Conservation (phyloP, 2,113 vertebrate genomes). For the Merops nubicus region DNA sequence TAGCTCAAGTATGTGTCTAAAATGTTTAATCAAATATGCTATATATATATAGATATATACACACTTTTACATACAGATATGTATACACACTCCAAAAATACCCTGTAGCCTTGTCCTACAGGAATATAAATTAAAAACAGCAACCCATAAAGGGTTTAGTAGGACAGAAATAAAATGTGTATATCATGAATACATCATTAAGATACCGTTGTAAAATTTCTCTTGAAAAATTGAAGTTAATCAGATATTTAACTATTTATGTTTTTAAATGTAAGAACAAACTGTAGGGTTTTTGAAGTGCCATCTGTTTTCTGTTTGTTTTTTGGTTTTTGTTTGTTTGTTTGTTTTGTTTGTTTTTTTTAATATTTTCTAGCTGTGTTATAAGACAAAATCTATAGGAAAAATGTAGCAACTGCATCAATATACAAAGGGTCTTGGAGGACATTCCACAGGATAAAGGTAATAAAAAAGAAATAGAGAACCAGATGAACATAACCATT, state of each 20-base stretch:
- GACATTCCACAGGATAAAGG: not conserved
- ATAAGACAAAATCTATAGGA: not conserved
- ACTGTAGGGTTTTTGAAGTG: fast-evolving
- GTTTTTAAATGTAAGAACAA: not conserved
- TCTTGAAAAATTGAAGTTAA: not conserved
- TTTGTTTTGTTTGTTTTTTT: too few relatives aligned
- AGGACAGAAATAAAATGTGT: not conserved
- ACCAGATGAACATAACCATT: not conserved
- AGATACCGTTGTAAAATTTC: not conserved
- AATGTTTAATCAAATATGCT: not conserved
- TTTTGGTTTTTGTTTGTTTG: too few relatives aligned
- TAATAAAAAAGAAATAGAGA: not conserved
- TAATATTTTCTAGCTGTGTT: not conserved
- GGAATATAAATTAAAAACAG: not conserved
- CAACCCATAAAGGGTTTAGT: not conserved
- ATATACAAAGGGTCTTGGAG: not conserved
- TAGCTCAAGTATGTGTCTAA: not conserved
- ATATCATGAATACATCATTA: not conserved
- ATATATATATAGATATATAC: not conserved
- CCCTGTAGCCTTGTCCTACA: not conserved
- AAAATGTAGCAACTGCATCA: not conserved
- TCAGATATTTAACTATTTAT: not conserved
- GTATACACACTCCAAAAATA: not conserved
- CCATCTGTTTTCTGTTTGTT: too few relatives aligned
- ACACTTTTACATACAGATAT: not conserved